phyloP scores from a whole-genome alignment of 2,888 invertebrate genomes.

The Philopedon plagiatum region DNA sequence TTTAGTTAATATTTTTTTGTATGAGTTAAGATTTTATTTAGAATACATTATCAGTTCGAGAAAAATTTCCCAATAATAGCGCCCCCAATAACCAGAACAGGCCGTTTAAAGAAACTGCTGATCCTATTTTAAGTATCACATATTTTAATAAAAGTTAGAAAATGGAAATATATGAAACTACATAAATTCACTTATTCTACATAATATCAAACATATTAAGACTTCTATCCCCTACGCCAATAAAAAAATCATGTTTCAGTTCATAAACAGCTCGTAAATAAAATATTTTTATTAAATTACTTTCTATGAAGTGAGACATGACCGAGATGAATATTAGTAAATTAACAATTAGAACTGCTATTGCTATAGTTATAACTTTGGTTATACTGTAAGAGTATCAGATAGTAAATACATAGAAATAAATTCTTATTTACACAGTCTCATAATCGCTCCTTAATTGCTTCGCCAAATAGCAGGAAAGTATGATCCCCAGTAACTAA shows the following conservation, averaged over 20 bases:
- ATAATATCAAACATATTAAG: constrained; percentile 6
- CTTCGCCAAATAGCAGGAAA: constrained; percentile 92
- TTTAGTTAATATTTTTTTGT: too few relatives aligned
- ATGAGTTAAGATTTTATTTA: too few relatives aligned
- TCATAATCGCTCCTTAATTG: constrained; percentile 78
- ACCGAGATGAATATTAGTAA: neutral
- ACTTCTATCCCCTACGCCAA: constrained; percentile 10
- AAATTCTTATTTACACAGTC: constrained; percentile 57
- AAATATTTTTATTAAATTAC: neutral
- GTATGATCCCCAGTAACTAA: constrained; percentile 88
- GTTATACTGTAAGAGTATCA: constrained; percentile 23
- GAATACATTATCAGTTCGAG: too few relatives aligned
- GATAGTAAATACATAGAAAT: neutral
- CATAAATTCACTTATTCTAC: constrained; percentile 10
- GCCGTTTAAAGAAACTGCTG: neutral
- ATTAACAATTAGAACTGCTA: constrained; percentile 25
- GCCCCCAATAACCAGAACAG: too few relatives aligned
- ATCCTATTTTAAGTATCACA: constrained; percentile 5
- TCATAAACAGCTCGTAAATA: neutral
- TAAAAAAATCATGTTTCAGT: constrained; percentile 3
- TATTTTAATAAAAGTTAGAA: constrained; percentile 21
- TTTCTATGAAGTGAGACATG: constrained; percentile 8
- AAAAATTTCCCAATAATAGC: too few relatives aligned
- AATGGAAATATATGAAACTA: constrained; percentile 20
- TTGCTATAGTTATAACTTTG: constrained; percentile 36